Percentiles rank a stretch among this genome's conserved stretches.
phyloP scores from a whole-genome alignment of 2,888 invertebrate species.

The Pantelozetes paolii region DNA sequence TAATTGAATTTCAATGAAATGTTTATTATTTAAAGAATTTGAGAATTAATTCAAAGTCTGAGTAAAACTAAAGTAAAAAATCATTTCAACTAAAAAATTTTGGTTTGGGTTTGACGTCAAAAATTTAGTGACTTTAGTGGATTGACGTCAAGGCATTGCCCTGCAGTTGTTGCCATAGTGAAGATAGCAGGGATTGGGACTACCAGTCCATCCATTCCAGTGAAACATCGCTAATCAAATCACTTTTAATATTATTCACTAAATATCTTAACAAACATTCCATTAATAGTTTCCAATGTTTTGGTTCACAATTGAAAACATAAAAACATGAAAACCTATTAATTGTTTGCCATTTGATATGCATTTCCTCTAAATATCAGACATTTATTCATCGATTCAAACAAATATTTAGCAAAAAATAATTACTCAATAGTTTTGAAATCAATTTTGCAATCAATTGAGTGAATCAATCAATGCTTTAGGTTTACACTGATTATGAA shows the following conservation, averaged over 20 bases:
- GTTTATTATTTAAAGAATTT: neutral
- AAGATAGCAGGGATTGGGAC: constrained; percentile 33
- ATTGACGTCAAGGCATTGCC: constrained; percentile 35
- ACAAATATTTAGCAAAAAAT: too few species aligned
- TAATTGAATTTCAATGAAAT: neutral
- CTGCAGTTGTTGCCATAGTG: constrained; percentile 35
- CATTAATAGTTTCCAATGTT: too few species aligned
- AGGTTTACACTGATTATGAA: too few species aligned
- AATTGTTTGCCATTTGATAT: too few species aligned
- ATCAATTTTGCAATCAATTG: too few species aligned
- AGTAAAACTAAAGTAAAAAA: neutral
- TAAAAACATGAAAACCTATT: too few species aligned
- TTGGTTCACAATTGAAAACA: too few species aligned
- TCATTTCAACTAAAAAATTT: neutral
- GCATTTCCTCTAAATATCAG: too few species aligned
- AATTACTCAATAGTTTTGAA: too few species aligned
- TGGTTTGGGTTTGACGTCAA: constrained; percentile 26
- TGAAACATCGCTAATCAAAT: neutral
- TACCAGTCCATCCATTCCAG: neutral
- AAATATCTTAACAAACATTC: neutral
- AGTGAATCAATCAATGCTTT: too few species aligned
- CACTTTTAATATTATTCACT: neutral
- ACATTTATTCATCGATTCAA: too few species aligned
- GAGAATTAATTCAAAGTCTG: neutral
- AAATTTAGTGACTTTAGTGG: constrained; percentile 20